phyloP scores from a whole-genome alignment of 2,888 invertebrate species.

The Philereme vetulata region DNA sequence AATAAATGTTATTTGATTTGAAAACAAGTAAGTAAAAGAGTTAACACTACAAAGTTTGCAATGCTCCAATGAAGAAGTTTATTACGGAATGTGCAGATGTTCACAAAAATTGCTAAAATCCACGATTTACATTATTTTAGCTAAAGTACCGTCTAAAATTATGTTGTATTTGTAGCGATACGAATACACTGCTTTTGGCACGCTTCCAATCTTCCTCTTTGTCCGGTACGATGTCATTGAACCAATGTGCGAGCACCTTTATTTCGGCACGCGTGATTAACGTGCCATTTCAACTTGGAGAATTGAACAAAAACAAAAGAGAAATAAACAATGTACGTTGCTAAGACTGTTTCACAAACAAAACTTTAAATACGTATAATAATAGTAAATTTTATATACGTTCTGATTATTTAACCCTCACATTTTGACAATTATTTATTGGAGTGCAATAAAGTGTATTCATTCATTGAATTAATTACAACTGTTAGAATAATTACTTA shows the following conservation, averaged over 20 bases:
- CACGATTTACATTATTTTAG: conserved; percentile 1
- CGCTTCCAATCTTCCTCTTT: conserved; percentile 61
- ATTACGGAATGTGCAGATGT: neutral
- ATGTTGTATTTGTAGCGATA: conserved; percentile 52
- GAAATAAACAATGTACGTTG: conserved; percentile 7
- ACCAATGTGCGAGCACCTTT: conserved; percentile 48
- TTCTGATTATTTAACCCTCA: too few species aligned
- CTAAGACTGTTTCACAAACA: neutral
- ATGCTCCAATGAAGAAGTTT: too few species aligned
- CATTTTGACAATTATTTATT: too few species aligned
- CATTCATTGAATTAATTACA: too few species aligned
- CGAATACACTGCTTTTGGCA: conserved; percentile 65
- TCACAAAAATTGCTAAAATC: neutral
- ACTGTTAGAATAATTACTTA: too few species aligned
- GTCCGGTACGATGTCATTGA: conserved; percentile 70
- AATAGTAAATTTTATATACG: too few species aligned
- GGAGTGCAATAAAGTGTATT: too few species aligned
- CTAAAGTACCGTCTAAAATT: conserved; percentile 25
- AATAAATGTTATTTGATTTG: too few species aligned
- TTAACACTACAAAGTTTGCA: too few species aligned
- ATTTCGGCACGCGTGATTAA: conserved; percentile 33
- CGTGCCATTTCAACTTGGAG: conserved; percentile 9
- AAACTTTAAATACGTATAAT: too few species aligned
- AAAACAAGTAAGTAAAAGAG: too few species aligned
- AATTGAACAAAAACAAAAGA: conserved; percentile 12